Percentiles rank a stretch among this genome's conserved stretches.
Evolutionary conservation across 2,888 invertebrate genomes (phyloP).

Genomic region (Allolobophora icterica): DNA sequence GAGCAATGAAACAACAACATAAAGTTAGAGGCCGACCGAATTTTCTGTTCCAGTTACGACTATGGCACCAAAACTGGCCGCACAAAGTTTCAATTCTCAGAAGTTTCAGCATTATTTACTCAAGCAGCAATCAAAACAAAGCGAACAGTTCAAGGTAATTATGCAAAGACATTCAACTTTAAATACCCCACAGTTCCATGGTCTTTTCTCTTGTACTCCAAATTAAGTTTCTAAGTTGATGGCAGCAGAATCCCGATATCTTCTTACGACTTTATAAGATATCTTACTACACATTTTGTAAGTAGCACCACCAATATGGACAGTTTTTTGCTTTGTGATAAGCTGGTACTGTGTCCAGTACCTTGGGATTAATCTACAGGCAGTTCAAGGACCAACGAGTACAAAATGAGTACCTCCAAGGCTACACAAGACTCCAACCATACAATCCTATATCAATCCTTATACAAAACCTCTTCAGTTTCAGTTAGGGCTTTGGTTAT

Average conservation of each 20-base stretch:
- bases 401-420: background rate
- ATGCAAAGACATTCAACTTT: background rate
- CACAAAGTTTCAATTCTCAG: background rate
- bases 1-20: background rate
- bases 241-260: background rate
- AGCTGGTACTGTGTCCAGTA: background rate
- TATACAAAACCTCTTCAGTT: background rate
- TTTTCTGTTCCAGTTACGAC: background rate
- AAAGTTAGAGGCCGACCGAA: background rate
- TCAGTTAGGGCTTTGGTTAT: background rate
- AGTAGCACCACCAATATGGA: background rate
- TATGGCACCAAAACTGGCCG: background rate
- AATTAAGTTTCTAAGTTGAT: background rate
- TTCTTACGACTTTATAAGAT: background rate
- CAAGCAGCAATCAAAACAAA: background rate
- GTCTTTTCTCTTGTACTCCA: background rate
- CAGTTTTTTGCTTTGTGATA: background rate
- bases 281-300: background rate
- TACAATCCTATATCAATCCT: background rate
- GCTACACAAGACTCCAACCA: too few relatives aligned
- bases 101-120: background rate
- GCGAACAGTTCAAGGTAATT: background rate
- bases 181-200: background rate
- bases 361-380: background rate
- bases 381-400: background rate